Conservation (phyloP, 2,113 vertebrate genomes). For the Aptenodytes forsteri region DNA sequence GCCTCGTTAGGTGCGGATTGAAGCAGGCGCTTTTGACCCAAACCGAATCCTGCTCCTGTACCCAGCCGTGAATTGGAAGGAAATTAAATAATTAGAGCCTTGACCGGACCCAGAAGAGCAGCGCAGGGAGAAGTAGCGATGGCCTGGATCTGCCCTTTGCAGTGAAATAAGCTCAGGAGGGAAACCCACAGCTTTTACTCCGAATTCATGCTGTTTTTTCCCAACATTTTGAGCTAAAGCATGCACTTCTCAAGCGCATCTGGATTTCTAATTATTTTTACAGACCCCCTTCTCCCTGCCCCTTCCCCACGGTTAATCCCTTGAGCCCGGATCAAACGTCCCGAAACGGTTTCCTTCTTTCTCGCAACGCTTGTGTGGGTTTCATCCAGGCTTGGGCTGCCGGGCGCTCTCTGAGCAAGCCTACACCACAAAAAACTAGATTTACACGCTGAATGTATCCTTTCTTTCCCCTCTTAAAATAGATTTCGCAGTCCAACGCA, state of each 20-base stretch:
- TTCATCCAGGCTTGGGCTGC: not conserved
- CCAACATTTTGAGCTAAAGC: not conserved
- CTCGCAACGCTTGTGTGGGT: rapidly evolving
- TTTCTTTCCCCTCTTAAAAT: not conserved
- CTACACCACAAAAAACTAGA: not conserved
- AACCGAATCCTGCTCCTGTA: not conserved
- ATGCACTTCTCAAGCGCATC: not conserved
- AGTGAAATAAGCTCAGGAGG: not conserved
- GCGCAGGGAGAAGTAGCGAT: not conserved
- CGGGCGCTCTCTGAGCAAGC: not conserved
- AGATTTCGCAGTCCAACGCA: not conserved
- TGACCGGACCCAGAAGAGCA: not conserved
- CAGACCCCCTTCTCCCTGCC: not conserved
- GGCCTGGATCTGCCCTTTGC: not conserved
- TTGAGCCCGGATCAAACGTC: not conserved
- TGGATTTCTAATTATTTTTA: not conserved
- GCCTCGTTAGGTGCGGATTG: not conserved
- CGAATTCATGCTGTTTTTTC: rapidly evolving
- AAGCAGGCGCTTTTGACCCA: not conserved
- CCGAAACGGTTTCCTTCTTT: not conserved
- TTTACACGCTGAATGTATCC: not conserved
- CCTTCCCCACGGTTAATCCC: not conserved
- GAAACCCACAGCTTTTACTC: not conserved
- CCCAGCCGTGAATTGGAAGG: not conserved
- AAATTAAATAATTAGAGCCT: not conserved